A percentile compares a stretch with the other conserved stretches of the same genome.
Evolutionary conservation across 2,113 vertebrate species (phyloP).

Genomic region (Macroglossus sobrinus): DNA sequence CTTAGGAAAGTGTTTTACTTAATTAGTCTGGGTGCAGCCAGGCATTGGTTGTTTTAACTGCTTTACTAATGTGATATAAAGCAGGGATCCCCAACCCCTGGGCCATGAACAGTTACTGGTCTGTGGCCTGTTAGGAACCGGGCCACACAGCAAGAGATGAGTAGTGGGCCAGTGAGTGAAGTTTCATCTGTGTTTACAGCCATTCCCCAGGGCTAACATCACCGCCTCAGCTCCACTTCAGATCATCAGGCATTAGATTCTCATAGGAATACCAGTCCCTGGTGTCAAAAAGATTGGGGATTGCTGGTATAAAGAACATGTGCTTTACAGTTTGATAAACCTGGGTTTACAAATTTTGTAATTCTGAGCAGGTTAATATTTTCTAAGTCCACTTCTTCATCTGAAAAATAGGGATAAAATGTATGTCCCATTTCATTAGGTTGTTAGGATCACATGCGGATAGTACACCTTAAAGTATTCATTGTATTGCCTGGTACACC

Average conservation of each 20-base stretch:
- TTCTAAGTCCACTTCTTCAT: constrained; percentile 33
- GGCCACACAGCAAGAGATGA: too few species aligned
- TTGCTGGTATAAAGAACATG: neutral
- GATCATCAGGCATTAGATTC: too few species aligned
- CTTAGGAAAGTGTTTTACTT: neutral
- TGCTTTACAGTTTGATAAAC: neutral
- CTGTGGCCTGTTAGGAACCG: too few species aligned
- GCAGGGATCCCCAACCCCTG: too few species aligned
- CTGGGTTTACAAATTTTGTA: constrained; percentile 25
- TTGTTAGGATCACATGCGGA: neutral
- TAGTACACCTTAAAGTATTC: neutral
- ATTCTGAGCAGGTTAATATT: constrained; percentile 26
- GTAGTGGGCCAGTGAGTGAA: too few species aligned
- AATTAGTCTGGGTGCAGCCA: neutral
- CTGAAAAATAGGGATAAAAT: constrained; percentile 42
- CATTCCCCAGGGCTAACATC: too few species aligned
- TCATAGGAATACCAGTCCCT: too few species aligned
- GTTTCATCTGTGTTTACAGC: too few species aligned
- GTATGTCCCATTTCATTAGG: constrained; percentile 13
- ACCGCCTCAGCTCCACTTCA: too few species aligned
- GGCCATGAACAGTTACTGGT: too few species aligned
- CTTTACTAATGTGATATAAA: constrained; percentile 10
- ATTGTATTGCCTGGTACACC: neutral
- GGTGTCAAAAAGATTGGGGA: too few species aligned
- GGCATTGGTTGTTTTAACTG: neutral